Percentiles rank a stretch among this genome's conserved stretches.
Evolutionary conservation across 53 echinoderm and acorn worm species (phyloP).

Genomic region (Stichopus horrens): DNA sequence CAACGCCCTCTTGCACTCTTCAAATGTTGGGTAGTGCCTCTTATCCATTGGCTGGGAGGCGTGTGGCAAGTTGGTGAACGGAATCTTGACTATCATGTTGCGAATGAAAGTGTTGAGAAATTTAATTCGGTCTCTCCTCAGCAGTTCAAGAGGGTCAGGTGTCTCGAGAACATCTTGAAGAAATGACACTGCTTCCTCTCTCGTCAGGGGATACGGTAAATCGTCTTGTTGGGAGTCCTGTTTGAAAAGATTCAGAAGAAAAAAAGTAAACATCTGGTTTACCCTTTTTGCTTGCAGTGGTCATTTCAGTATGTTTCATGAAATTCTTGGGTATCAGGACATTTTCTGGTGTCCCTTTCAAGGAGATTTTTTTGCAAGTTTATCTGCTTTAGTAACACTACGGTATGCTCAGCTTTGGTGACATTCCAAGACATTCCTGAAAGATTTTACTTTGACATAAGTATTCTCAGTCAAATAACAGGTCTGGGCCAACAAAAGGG

Average conservation of each 20-base stretch:
- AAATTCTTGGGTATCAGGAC: too few relatives aligned
- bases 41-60: not conserved
- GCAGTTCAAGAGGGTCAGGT: not conserved
- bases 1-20: conserved; percentile 44
- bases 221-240: not conserved
- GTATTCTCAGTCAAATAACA: too few relatives aligned
- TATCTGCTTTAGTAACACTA: too few relatives aligned
- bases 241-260: not conserved
- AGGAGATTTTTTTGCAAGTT: too few relatives aligned
- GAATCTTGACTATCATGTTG: conserved; percentile 7
- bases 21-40: conserved; percentile 13
- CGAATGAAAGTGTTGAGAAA: conserved; percentile 21
- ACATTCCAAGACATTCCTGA: too few relatives aligned
- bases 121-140: not conserved
- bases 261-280: too few relatives aligned
- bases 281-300: too few relatives aligned
- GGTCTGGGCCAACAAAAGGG: too few relatives aligned
- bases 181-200: conserved; percentile 14
- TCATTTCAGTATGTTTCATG: too few relatives aligned
- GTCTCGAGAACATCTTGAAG: conserved; percentile 28
- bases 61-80: conserved; percentile 30
- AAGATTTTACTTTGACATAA: too few relatives aligned
- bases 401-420: too few relatives aligned
- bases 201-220: conserved; percentile 30
- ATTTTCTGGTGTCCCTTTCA: too few relatives aligned